These are phyloP conservation scores for Brachionus plicatilis DNA, from an alignment of 1,140 invertebrate species.

Conservation along the genomic window DNA sequence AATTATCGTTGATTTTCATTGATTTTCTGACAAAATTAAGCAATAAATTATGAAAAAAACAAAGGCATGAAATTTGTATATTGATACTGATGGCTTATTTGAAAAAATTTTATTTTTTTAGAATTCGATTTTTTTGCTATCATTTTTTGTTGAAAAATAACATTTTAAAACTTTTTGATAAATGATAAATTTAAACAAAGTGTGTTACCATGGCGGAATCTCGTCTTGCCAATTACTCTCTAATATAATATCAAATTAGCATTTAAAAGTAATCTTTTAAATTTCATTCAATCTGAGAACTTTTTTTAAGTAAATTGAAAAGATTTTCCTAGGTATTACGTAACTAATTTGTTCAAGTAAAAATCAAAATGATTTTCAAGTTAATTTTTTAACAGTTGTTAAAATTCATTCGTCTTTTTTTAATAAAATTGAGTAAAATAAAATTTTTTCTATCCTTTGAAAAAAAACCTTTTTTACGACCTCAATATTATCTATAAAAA, in stretches of 20 bases:
- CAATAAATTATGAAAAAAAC: not conserved
- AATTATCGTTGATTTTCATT: not conserved
- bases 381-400: not conserved
- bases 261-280: not conserved
- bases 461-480: not conserved
- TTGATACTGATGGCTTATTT: not conserved
- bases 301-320: not conserved
- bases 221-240: not conserved
- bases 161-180: not conserved
- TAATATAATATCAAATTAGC: not conserved
- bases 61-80: not conserved
- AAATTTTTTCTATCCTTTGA: not conserved
- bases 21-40: not conserved
- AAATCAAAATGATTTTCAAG: not conserved
- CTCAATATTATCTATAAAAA: not conserved
- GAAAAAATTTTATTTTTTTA: not conserved
- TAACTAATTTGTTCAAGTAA: not conserved
- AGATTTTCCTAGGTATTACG: not conserved
- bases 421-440: not conserved
- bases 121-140: too few species aligned
- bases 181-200: not conserved
- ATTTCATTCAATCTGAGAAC: not conserved
- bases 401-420: not conserved
- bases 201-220: not conserved
- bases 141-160: not conserved